Base-by-base conservation (phyloP, 2,888 invertebrate species). In the Lydus trimaculatus region DNA sequence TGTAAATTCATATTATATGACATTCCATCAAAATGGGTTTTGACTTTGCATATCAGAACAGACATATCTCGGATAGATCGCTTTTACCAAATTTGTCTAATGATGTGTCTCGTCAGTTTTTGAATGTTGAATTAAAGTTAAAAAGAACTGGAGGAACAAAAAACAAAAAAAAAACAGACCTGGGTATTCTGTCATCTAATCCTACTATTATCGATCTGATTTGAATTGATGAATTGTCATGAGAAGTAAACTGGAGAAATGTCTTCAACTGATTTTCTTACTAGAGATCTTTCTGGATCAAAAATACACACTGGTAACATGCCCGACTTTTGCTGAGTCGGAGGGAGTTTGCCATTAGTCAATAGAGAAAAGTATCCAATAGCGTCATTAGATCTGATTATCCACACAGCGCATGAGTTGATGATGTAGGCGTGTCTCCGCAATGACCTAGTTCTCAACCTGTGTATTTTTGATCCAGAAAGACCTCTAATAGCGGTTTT, bases 151-250 rank as follows among this genome's bases (percentile, higher is more conserved):
- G 28, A 15, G 9, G 7, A 33, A 33, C 33, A 9, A 33, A 33
- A 36, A 48, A 20, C 11, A 8, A 25, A 17, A 31, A 65, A 65
- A 67, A 67, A 70, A 70, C 64, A 61, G 62, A 43, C 43, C 60
- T 64, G n/a, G n/a, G 61, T 64, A 61, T 59, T 64, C 67, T 70
- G 67, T 67, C 67, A 68, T 63, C 71, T 59, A 31, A 31, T 56
- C 15, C 39, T 33, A 59, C 48, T 70, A 33, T 43, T 68, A 68
- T 71, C 65, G 68, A 65, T 71, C 63, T 71, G 63, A 68, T 71
- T 67, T 65, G 11, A 48, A 20, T 23, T 43, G 48, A 31, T 48
- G 33, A 28, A 61, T 28, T 65, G 61, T 61, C 58, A 67, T 68
- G 66, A 61, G 67, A 64, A 61, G 31, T 63, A 36, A 61, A 13